Evolutionary conservation across 2,797 vertebrate genomes (phyloP), one percentile per base, ranked within the genome.

Genomic region (Microcaecilia unicolor): DNA sequence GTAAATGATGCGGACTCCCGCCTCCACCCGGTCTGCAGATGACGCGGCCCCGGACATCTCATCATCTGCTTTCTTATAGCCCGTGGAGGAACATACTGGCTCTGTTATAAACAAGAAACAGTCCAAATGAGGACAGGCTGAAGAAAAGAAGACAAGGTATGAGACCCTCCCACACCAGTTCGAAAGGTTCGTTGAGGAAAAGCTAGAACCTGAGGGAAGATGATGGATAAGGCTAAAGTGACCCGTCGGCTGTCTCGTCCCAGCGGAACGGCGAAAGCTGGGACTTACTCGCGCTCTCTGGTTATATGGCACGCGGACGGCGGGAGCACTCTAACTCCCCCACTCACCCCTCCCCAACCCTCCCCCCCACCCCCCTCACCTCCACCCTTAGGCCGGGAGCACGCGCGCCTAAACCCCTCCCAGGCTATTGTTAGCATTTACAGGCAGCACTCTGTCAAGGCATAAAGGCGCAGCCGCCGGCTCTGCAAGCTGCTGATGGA

Each of bases 31-130:
- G 61, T 97, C 92, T 64, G 88, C 89, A 72, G 90, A 86, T 63
- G 93, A 98, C 76, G 92, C 90, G 64, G 91, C 88, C 61, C 91
- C 90, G 80, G 93, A 98, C 94, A 98, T 99, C 89, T 95, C 94
- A 94, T 99, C 94, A 51, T 98, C 94, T 72, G 94, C 92, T 79
- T 97, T 97, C 79, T 84, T 90, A 60, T 98, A 98, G 54, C 92
- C 91, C 61, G 86, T 64, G 58, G 91, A 84, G 64, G 92, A 90
- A 77, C 88, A 92, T 56, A 88, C 85, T 4, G 93, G 88, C 88
- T 88, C 95, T 98, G 87, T 71, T 4, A 23, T 26, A 47, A 13
- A 48, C 37, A 47, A 28, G 12, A 42, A n/a, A n/a, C n/a, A n/a
- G n/a, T n/a, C 25, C 20, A 5, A 22, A 17, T 22, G 18, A 22